Evolutionary conservation across 2,888 invertebrate genomes (phyloP), one percentile per base, ranked within the genome.

Genomic region (Elegia similella): DNA sequence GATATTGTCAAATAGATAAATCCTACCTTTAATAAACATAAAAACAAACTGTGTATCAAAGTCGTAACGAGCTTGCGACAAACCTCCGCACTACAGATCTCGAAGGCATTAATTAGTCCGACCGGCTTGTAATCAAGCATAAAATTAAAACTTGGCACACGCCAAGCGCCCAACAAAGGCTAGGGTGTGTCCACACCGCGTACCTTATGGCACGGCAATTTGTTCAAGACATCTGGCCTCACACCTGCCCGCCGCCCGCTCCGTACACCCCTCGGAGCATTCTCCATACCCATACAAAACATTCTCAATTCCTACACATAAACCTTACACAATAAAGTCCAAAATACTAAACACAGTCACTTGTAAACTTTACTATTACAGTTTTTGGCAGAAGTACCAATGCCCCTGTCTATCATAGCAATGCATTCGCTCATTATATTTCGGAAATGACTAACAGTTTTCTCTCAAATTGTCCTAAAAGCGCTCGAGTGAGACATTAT

Each of bases 81-180:
- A 72, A 70, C 65, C 68, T 69, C 73, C 72, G 70, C 70, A 67
- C 68, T 75, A 76, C 82, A 76, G 82, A 83, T 84, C 86, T 86
- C 80, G 73, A 75, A 80, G 77, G 82, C 78, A 88, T 90, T 88
- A 88, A 89, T 89, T 88, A 88, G 86, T 80, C 77, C 76, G 66
- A 71, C 78, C 75, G 81, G 77, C 75, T 80, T 76, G 84, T 90
- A 91, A 91, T 91, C 88, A 90, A 89, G 88, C 91, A 88, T 91
- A 90, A 91, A 91, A 91, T 91, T 90, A 90, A 91, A 88, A 83
- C 82, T 86, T 88, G 90, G 90, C 91, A 90, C 90, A 89, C 90
- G 90, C 86, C 89, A 83, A 78, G 80, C 78, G 67, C 70, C 76
- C 73, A 70, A 79, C 82, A 78, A 77, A 79, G 75, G 76, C 84